Evolutionary conservation across 2,797 vertebrate species (phyloP).

Genomic region (Pipistrellus pipistrellus): DNA sequence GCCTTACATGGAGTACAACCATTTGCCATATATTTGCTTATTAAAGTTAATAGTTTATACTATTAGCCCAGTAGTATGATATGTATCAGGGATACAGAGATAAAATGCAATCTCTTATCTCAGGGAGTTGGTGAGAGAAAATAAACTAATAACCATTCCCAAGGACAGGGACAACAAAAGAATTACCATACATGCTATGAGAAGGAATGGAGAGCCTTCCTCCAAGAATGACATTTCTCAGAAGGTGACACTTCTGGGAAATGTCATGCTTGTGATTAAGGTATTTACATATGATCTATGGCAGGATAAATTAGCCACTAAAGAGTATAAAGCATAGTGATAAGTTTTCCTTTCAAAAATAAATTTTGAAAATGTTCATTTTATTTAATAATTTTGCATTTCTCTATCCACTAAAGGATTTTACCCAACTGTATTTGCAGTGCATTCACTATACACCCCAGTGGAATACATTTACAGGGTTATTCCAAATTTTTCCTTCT

Average conservation of each 20-base stretch:
- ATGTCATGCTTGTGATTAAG: neutral
- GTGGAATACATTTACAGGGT: neutral
- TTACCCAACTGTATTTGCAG: neutral
- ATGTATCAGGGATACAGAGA: neutral
- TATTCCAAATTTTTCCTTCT: neutral
- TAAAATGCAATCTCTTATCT: neutral
- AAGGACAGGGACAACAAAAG: neutral
- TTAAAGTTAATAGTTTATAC: neutral
- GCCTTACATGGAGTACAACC: neutral
- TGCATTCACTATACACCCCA: accelerated
- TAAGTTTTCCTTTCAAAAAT: neutral
- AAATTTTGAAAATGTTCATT: neutral
- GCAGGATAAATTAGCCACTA: neutral
- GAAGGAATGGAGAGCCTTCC: neutral
- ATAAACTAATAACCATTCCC: neutral
- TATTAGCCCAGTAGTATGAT: neutral
- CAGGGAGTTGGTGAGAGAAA: neutral
- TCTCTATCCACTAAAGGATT: neutral
- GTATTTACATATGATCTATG: neutral
- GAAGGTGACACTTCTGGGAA: neutral
- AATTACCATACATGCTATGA: neutral
- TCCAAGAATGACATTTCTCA: neutral
- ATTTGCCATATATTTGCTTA: neutral
- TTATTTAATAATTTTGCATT: neutral
- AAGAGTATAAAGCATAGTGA: neutral